Evolutionary conservation across 2,797 vertebrate genomes (phyloP).

Genomic region (Poeciliopsis infans): DNA sequence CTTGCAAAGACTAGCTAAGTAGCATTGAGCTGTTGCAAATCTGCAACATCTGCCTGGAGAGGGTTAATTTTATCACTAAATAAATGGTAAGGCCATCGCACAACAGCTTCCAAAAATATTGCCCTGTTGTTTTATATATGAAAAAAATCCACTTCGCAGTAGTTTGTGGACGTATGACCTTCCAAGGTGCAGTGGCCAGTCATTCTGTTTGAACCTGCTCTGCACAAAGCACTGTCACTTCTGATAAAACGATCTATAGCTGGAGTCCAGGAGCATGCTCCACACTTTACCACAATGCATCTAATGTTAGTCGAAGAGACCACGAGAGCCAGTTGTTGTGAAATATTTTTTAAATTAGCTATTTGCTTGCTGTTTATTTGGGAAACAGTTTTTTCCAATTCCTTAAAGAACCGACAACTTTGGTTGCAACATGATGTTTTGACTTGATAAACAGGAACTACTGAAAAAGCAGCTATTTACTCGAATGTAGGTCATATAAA

Average conservation of each 20-base stretch:
- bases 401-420: background rate
- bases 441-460: background rate
- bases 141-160: background rate
- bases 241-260: background rate
- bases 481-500: background rate
- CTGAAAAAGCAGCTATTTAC: background rate
- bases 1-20: too few relatives aligned
- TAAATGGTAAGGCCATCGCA: background rate
- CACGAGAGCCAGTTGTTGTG: too few relatives aligned
- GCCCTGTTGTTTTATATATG: background rate
- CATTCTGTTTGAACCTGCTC: background rate
- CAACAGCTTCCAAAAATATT: background rate
- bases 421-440: background rate
- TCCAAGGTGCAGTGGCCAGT: background rate
- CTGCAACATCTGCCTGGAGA: too few relatives aligned
- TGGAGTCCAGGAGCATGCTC: background rate
- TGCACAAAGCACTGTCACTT: background rate
- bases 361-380: too few relatives aligned
- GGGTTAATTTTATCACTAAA: background rate
- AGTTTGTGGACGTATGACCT: background rate
- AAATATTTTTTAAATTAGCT: too few relatives aligned
- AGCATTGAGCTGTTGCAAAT: too few relatives aligned
- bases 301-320: too few relatives aligned
- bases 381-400: background rate
- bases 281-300: background rate